phyloP scores from a whole-genome alignment of 2,888 invertebrate species.

The Trissoscelio sp. region DNA sequence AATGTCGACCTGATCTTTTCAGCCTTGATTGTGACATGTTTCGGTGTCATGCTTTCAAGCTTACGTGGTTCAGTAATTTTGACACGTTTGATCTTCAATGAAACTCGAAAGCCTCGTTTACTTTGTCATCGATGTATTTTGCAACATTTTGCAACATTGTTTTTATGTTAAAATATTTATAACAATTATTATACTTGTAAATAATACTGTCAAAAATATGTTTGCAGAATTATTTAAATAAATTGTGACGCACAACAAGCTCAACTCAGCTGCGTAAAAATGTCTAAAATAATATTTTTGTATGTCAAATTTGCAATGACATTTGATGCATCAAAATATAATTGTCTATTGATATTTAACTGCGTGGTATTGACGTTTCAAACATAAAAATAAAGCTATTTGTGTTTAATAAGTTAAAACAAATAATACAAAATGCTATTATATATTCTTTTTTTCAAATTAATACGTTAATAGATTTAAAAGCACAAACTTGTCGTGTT shows the following conservation, averaged over 20 bases:
- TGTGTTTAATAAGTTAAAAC: neutral
- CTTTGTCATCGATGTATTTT: constrained; percentile 5
- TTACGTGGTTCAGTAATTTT: constrained; percentile 23
- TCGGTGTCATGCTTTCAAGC: constrained; percentile 9
- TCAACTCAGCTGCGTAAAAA: no score
- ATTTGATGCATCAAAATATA: neutral
- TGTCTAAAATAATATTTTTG: neutral
- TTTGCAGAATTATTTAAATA: no score
- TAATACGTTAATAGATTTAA: neutral
- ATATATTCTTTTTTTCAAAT: neutral
- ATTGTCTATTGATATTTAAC: neutral
- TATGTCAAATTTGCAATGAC: neutral
- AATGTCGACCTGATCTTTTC: constrained; percentile 21
- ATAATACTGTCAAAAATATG: no score
- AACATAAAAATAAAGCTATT: neutral
- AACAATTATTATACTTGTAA: no score
- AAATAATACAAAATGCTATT: neutral
- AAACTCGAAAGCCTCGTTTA: neutral
- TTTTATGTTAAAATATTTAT: no score
- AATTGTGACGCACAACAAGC: no score
- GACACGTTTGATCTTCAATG: constrained; percentile 30
- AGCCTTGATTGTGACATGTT: constrained; percentile 13
- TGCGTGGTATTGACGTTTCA: neutral
- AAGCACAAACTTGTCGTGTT: neutral
- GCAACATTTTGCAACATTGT: neutral